A percentile compares a stretch with the other conserved stretches of the same genome.
Evolutionary conservation across 2,113 vertebrate genomes (phyloP).

Genomic region (Lepisosteus osseus): DNA sequence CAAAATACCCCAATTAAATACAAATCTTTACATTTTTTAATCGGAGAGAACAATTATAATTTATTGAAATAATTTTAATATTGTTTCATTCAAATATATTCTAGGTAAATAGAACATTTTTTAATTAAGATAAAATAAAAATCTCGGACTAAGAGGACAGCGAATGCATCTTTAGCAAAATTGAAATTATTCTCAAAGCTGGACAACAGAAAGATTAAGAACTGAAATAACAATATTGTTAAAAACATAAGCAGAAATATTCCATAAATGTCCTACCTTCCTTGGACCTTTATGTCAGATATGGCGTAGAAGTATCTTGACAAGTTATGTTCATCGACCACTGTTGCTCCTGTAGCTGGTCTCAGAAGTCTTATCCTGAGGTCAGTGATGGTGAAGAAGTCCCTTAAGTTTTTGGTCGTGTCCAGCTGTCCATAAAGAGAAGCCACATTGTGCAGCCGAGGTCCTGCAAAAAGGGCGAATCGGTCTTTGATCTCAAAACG

Average conservation of each 20-base stretch:
- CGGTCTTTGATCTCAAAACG: constrained; percentile 98
- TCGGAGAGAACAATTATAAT: no score
- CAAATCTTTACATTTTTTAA: no score
- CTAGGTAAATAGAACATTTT: no score
- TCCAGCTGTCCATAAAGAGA: constrained; percentile 96
- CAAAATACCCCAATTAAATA: no score
- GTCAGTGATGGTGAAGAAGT: constrained; percentile 98
- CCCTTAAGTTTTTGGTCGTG: constrained; percentile 95
- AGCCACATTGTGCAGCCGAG: constrained; percentile 94
- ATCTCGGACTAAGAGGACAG: no score
- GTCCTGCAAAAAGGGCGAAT: constrained; percentile 94
- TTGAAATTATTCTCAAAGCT: no score
- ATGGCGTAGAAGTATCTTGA: constrained; percentile 97
- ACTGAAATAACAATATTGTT: not conserved
- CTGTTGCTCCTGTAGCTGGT: constrained; percentile 90
- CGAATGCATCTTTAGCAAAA: no score
- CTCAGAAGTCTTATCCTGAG: constrained; percentile 89
- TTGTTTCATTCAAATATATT: no score
- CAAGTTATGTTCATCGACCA: constrained; percentile 89
- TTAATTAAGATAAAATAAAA: no score
- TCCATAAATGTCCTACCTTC: constrained; percentile 79
- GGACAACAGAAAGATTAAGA: no score
- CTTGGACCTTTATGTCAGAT: constrained; percentile 95
- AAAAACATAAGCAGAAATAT: not conserved
- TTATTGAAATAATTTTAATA: no score